A percentile compares a stretch with the other conserved stretches of the same genome.
Evolutionary conservation across 35 echinoderm and acorn worm species (phyloP).

Genomic region (Heliocidaris erythrogramma): DNA sequence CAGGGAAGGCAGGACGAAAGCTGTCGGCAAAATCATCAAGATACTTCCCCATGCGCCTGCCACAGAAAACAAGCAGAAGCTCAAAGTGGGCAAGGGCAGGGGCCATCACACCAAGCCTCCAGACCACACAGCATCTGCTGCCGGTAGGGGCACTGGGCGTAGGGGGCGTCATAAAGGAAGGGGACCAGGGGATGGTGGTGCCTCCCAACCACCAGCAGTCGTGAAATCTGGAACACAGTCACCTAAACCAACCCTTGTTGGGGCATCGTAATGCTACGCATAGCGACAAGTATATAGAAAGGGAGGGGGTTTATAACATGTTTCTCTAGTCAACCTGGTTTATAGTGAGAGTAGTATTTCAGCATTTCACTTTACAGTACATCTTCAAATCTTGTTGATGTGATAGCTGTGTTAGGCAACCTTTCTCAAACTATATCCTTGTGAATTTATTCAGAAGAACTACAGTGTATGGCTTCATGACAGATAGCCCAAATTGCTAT

Average conservation of each 20-base stretch:
- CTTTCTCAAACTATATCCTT: neutral
- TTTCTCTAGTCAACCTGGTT: neutral
- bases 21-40: constrained; percentile 91
- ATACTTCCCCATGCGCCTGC: constrained; percentile 70
- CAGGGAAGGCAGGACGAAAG: constrained; percentile 98
- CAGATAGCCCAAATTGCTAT: neutral
- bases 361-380: neutral
- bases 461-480: neutral
- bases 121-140: constrained; percentile 44
- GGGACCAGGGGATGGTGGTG: constrained; percentile 40
- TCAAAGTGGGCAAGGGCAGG: constrained; percentile 80
- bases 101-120: constrained; percentile 74
- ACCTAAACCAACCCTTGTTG: constrained; percentile 26
- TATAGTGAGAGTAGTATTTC: too few species aligned
- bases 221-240: neutral
- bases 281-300: neutral
- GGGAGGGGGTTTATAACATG: neutral
- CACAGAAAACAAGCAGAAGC: constrained; percentile 73
- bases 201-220: neutral
- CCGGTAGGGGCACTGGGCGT: constrained; percentile 34
- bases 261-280: constrained; percentile 20
- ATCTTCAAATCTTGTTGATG: neutral
- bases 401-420: neutral
- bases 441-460: neutral
- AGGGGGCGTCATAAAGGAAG: constrained; percentile 52